phyloP scores from a whole-genome alignment of 2,888 invertebrate genomes.

The Patella pellucida region DNA sequence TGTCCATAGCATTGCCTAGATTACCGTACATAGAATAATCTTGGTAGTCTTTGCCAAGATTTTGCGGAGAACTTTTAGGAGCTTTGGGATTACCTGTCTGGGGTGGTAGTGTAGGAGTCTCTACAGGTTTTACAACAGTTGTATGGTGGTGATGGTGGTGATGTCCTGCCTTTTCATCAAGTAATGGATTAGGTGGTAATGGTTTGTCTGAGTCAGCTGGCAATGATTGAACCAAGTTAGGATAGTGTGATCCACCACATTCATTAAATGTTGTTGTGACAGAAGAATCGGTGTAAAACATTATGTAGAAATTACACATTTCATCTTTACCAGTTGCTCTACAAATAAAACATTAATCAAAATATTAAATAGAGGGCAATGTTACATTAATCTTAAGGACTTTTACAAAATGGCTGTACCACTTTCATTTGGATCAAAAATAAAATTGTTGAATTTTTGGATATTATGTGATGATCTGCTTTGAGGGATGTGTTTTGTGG shows the following conservation, averaged over 20 bases:
- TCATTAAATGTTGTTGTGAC: constrained; percentile 35
- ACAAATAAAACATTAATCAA: constrained; percentile 27
- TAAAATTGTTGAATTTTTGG: too few species aligned
- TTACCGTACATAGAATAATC: constrained; percentile 12
- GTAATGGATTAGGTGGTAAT: constrained; percentile 72
- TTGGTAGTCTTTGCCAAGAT: constrained; percentile 16
- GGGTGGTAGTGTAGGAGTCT: not conserved
- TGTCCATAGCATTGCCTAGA: constrained; percentile 10
- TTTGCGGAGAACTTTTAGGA: not conserved
- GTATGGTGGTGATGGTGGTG: constrained; percentile 37
- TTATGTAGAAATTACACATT: constrained; percentile 72
- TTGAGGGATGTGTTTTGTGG: too few species aligned
- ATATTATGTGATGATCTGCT: too few species aligned
- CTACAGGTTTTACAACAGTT: not conserved
- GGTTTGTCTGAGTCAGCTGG: constrained; percentile 71
- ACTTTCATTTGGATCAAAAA: too few species aligned
- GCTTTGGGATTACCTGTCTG: constrained; percentile 18
- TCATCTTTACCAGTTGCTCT: constrained; percentile 68
- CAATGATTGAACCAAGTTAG: constrained; percentile 55
- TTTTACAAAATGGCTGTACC: too few species aligned
- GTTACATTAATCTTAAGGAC: too few species aligned
- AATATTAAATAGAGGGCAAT: not conserved
- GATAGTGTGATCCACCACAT: constrained; percentile 53
- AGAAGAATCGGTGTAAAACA: constrained; percentile 67
- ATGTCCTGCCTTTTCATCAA: constrained; percentile 62